Evolutionary conservation across 2,113 vertebrate species (phyloP).

Genomic region (Chrysochloris asiatica): DNA sequence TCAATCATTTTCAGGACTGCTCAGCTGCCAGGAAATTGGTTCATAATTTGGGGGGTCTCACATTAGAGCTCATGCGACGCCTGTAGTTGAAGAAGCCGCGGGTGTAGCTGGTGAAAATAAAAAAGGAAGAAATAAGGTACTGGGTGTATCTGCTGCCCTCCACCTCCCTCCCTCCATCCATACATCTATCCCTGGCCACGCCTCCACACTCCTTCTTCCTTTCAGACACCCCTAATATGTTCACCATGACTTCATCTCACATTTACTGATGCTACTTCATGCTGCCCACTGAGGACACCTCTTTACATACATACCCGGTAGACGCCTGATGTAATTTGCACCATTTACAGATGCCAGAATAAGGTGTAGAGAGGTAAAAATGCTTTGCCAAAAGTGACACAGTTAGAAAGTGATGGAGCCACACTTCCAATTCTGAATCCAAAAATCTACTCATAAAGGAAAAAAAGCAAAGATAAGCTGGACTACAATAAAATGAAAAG

Average conservation of each 20-base stretch:
- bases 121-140: neutral
- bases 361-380: neutral
- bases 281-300: neutral
- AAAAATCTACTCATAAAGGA: neutral
- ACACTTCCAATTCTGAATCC: neutral
- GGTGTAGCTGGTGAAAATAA: neutral
- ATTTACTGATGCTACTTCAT: neutral
- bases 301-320: neutral
- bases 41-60: neutral
- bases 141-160: neutral
- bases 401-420: neutral
- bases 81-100: neutral
- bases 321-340: neutral
- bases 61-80: neutral
- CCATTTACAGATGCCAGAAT: neutral
- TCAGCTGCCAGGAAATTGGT: neutral
- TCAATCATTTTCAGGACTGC: neutral
- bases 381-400: neutral
- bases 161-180: neutral
- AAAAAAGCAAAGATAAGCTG: neutral
- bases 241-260: neutral
- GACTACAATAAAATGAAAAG: neutral
- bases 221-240: neutral
- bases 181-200: neutral
- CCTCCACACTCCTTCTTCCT: neutral